These are phyloP conservation scores for Torymus aiolomorphi DNA, from an alignment of 2,888 invertebrate genomes.

Conservation along the genomic window DNA sequence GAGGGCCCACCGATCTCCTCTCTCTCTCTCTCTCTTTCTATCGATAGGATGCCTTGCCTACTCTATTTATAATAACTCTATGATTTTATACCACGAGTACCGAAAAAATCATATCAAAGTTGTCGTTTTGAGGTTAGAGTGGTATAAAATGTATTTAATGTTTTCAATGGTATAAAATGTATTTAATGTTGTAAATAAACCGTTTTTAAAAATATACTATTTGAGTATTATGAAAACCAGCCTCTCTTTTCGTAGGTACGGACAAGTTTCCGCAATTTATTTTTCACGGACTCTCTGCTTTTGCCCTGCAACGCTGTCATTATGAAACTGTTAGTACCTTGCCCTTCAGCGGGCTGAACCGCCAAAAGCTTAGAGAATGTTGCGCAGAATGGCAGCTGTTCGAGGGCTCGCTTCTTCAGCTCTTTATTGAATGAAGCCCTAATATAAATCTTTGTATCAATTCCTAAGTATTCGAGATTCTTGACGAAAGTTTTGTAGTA, in stretches of 20 bases:
- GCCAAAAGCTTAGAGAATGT: constrained; percentile 25
- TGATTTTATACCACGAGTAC: too few relatives aligned
- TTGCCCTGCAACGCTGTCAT: not conserved
- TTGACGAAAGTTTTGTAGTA: constrained; percentile 77
- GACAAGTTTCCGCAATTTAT: not conserved
- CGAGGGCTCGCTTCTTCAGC: constrained; percentile 59
- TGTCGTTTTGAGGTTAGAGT: too few relatives aligned
- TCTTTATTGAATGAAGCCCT: constrained; percentile 62
- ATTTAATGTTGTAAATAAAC: too few relatives aligned
- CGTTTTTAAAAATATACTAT: too few relatives aligned
- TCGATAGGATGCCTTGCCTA: too few relatives aligned
- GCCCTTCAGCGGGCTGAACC: not conserved
- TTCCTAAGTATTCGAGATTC: constrained; percentile 73
- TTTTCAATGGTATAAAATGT: too few relatives aligned
- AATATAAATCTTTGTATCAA: constrained; percentile 66
- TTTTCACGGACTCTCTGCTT: not conserved
- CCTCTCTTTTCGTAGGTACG: constrained; percentile 13
- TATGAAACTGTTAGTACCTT: not conserved
- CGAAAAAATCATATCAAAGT: too few relatives aligned
- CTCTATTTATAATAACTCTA: too few relatives aligned
- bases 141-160: too few relatives aligned
- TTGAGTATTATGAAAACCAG: constrained; percentile 12
- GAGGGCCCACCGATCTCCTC: too few relatives aligned
- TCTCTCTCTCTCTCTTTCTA: too few relatives aligned
- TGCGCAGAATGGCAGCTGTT: constrained; percentile 64